Conservation (phyloP, 1,140 invertebrate species). For the Cotesia typhae region DNA sequence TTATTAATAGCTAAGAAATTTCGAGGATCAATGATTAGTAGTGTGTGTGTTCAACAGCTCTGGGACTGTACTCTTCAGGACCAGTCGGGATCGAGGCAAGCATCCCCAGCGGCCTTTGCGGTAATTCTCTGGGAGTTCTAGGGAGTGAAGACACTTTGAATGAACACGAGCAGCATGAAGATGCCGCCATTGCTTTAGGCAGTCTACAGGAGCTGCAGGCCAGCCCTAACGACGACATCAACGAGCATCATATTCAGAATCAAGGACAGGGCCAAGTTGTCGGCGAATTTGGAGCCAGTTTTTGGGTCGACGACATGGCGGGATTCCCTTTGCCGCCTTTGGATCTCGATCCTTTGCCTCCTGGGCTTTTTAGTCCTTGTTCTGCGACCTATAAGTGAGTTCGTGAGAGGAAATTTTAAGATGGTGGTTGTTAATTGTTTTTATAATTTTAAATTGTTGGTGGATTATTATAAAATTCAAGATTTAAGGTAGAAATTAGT, state of each 20-base stretch:
- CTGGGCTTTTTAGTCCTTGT: constrained; percentile 74
- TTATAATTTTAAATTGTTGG: too few species aligned
- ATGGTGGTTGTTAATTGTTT: too few species aligned
- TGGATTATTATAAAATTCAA: too few species aligned
- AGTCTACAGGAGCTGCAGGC: constrained; percentile 56
- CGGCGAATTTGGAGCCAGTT: constrained; percentile 63
- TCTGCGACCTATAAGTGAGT: constrained; percentile 77
- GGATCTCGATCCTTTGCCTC: constrained; percentile 78
- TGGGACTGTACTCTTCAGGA: constrained; percentile 44
- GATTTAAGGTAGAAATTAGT: too few species aligned
- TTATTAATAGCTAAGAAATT: constrained; percentile 2
- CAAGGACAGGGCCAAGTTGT: constrained; percentile 56
- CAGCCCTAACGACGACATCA: constrained; percentile 54
- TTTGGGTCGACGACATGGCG: constrained; percentile 82
- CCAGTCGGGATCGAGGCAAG: constrained; percentile 64
- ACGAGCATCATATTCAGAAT: constrained; percentile 56
- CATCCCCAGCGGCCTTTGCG: constrained; percentile 60
- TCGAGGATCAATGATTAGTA: not conserved
- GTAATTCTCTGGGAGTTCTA: constrained; percentile 54
- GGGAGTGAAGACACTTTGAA: constrained; percentile 53
- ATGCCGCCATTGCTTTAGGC: constrained; percentile 44
- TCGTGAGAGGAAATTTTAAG: not conserved
- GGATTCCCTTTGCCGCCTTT: constrained; percentile 79
- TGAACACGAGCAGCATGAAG: constrained; percentile 41
- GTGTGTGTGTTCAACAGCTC: not conserved